Conservation (phyloP, 1,140 invertebrate species). For the Calliopsis andreniformis region DNA sequence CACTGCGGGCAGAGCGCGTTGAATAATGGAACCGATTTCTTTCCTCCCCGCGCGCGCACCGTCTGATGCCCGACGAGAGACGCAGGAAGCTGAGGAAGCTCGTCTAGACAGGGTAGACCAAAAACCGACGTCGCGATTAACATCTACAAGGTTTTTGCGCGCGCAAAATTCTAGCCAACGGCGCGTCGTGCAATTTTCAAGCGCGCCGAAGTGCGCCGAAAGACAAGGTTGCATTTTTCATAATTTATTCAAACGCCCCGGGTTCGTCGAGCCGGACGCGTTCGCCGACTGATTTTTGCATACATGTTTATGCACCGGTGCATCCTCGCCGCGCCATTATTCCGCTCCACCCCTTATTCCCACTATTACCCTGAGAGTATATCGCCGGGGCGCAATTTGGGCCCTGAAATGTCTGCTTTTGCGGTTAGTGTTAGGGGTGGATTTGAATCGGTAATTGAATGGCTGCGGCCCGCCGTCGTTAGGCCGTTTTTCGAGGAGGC, state of each 20-base stretch:
- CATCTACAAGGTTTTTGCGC: too few relatives aligned
- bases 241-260: conserved; percentile 24
- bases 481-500: conserved; percentile 14
- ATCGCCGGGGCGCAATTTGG: background rate
- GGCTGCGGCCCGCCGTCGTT: conserved; percentile 1
- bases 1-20: conserved; percentile 31
- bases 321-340: conserved; percentile 51
- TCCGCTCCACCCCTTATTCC: conserved; percentile 54
- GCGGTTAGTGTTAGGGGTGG: background rate
- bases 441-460: conserved; percentile 19
- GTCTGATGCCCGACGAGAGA: conserved; percentile 21
- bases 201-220: background rate
- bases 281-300: background rate
- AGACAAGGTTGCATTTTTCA: background rate
- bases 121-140: too few relatives aligned
- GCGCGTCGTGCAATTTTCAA: conserved; percentile 12
- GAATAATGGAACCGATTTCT: conserved; percentile 50
- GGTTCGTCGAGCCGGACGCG: background rate
- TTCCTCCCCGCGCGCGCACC: conserved; percentile 23
- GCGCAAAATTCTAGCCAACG: too few relatives aligned
- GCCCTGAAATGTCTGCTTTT: background rate
- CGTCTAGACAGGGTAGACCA: too few relatives aligned
- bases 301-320: conserved; percentile 7
- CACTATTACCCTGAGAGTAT: conserved; percentile 12
- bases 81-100: conserved; percentile 1